Conservation (phyloP, 2,113 vertebrate genomes). For the Istiophorus platypterus region DNA sequence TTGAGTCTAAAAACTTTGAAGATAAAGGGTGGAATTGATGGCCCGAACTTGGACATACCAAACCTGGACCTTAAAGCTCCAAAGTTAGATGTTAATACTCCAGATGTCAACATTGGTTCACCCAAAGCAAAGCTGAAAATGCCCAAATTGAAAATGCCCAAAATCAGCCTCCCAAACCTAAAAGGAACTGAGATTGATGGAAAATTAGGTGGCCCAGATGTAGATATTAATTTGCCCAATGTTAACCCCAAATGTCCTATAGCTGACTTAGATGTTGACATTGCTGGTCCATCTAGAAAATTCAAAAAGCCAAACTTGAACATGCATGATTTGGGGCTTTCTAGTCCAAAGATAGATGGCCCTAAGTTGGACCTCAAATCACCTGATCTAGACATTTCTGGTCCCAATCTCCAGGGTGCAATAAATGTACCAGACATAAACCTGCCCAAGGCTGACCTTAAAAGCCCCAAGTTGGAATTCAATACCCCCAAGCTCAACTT, state of each 20-base stretch:
- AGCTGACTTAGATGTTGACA: conserved; percentile 33
- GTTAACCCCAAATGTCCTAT: conserved; percentile 48
- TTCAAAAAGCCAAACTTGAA: conserved; percentile 57
- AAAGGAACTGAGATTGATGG: conserved; percentile 56
- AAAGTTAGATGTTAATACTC: conserved; percentile 60
- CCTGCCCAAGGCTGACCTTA: conserved; percentile 47
- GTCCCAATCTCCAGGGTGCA: conserved; percentile 56
- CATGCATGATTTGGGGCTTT: conserved; percentile 38
- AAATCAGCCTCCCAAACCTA: conserved; percentile 35
- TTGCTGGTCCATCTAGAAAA: conserved; percentile 45
- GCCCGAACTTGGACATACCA: conserved; percentile 45
- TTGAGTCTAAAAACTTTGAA: conserved; percentile 60
- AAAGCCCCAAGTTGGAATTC: conserved; percentile 56
- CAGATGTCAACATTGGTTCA: conserved; percentile 61
- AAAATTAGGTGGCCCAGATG: conserved; percentile 49
- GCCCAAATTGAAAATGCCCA: conserved; percentile 70
- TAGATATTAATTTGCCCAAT: conserved; percentile 54
- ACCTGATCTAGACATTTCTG: conserved; percentile 57
- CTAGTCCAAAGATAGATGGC: conserved; percentile 52
- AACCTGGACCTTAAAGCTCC: conserved; percentile 54
- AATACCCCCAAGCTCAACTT: conserved; percentile 40
- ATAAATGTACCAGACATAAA: conserved; percentile 63
- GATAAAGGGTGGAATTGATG: conserved; percentile 62
- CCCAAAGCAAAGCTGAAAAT: conserved; percentile 60
- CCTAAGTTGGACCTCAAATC: conserved; percentile 51